phyloP scores from a whole-genome alignment of 2,113 vertebrate species.

The Tretioscincus oriximinensis region DNA sequence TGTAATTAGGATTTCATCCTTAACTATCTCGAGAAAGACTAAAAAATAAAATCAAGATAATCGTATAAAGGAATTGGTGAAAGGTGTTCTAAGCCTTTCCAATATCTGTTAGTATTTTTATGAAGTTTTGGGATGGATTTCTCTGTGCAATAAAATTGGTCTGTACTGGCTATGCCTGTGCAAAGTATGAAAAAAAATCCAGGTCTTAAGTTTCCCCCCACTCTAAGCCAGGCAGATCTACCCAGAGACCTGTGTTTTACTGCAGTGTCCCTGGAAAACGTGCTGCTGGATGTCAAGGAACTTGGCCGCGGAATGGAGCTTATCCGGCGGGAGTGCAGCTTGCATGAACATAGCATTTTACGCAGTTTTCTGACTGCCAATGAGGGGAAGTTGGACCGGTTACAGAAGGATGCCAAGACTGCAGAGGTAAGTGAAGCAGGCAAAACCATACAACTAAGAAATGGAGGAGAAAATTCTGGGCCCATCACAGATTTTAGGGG shows the following conservation, averaged over 20 bases:
- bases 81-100: too few species aligned
- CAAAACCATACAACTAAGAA: too few species aligned
- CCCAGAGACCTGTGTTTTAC: conserved; percentile 19
- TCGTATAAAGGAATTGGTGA: too few species aligned
- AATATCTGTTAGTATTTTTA: too few species aligned
- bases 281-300: conserved; percentile 92
- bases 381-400: conserved; percentile 87
- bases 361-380: conserved; percentile 84
- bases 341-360: conserved; percentile 87
- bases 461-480: too few species aligned
- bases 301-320: conserved; percentile 94
- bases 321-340: conserved; percentile 87
- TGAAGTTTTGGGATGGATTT: too few species aligned
- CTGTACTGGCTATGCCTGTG: too few species aligned
- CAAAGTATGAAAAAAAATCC: not conserved
- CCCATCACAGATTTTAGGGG: too few species aligned
- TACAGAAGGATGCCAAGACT: conserved; percentile 89
- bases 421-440: conserved; percentile 77
- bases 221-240: not conserved
- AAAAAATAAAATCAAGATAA: too few species aligned
- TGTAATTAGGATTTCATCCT: too few species aligned
- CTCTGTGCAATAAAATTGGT: too few species aligned
- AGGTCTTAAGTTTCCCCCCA: not conserved
- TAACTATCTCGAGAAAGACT: too few species aligned
- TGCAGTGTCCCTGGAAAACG: conserved; percentile 93